Evolutionary conservation across 2,797 vertebrate genomes (phyloP), one percentile per base, ranked within the genome.

Genomic region (Gobio occitaniae): DNA sequence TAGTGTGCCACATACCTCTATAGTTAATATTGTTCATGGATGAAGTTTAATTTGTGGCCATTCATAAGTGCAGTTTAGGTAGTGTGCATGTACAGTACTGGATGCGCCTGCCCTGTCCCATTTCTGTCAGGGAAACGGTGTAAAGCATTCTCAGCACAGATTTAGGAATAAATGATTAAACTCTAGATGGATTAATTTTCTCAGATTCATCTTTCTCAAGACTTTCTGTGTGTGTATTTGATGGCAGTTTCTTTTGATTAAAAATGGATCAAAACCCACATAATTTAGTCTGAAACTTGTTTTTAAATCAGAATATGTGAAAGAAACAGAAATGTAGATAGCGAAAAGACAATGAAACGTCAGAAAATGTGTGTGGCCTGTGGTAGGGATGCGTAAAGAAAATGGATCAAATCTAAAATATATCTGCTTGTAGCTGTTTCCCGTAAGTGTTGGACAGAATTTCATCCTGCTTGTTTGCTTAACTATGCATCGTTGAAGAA

Each of bases 191-290:
- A 74, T 86, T 85, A 25, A 69, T 83, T 74, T 21, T 36, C 11
- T 72, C 38, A 32, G 52, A 69, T 78, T 66, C 44, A 72, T 81
- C 29, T 85, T 78, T 56, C 38, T 63, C 5, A 25, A 77, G 52
- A 25, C n/a, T 25, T 32, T 32, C 32, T 32, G 54, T 83, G 25
- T 52, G 69, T 71, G 32, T 82, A n/a, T 59, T 63, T 72, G 52
- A 41, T 70, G 19, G 0, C 44, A 48, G 74, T 68, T 75, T 19
- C 56, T 78, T 82, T 48, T 79, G 47, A 71, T 84, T 84, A 87
- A 80, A 87, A 77, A 80, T 84, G 19, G n/a, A 87, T 84, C 82
- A 66, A 76, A 84, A 44, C 19, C 10, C 11, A 13, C 17, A 19
- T 52, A 21, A 71, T 17, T 76, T 61, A 32, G 21, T 82, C 38